Conservation (phyloP, 1,140 invertebrate genomes). For the Brachionus paranguensis region DNA sequence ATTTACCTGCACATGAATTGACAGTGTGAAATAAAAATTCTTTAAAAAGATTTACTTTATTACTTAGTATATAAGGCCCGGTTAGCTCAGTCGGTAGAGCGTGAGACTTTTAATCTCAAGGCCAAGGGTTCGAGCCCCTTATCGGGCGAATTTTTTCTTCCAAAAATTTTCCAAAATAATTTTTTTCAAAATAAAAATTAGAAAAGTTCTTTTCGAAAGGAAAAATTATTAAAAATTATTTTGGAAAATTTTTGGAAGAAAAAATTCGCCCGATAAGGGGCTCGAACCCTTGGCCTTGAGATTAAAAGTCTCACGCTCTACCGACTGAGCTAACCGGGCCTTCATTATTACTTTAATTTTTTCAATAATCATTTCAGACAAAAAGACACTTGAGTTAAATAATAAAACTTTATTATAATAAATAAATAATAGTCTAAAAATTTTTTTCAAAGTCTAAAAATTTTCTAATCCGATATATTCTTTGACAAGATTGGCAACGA, state of each 20-base stretch:
- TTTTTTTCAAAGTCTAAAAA: not conserved
- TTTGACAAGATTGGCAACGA: not conserved
- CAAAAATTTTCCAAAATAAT: too few species aligned
- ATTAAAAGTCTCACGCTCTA: slow-evolving; percentile 31
- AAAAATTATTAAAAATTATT: too few species aligned
- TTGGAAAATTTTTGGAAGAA: not conserved
- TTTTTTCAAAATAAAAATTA: too few species aligned
- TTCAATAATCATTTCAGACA: too few species aligned
- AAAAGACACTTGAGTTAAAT: not conserved
- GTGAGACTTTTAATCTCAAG: slow-evolving; percentile 25
- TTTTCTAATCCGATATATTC: not conserved
- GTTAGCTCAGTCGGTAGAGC: slow-evolving; percentile 22
- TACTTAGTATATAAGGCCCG: too few species aligned
- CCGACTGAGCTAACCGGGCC: slow-evolving; percentile 23
- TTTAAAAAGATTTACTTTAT: not conserved
- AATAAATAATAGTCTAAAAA: not conserved
- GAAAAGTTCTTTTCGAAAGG: too few species aligned
- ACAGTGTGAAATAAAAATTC: not conserved
- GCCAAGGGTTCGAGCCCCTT: slow-evolving; percentile 21
- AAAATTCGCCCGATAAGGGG: slow-evolving; percentile 18
- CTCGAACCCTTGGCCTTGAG: slow-evolving; percentile 19
- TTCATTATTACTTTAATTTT: not conserved
- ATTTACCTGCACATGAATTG: too few species aligned
- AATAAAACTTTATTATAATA: not conserved
- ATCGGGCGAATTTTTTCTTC: not conserved